Percentiles rank a stretch among this genome's conserved stretches.
phyloP scores from a whole-genome alignment of 2,797 vertebrate species.

The Sebastes flavidus region DNA sequence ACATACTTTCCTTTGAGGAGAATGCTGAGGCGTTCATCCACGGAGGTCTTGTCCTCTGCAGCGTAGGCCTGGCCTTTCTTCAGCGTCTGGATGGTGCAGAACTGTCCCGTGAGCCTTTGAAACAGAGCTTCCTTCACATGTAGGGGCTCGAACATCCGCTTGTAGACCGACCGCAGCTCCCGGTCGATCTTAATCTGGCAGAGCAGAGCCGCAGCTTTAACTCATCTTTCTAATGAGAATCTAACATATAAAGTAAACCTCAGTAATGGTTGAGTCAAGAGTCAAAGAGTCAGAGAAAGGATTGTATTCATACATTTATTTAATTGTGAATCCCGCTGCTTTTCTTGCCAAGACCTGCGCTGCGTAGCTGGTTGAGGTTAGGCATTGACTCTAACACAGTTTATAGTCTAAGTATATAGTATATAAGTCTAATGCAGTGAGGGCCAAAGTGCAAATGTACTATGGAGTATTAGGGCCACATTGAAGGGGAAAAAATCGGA shows the following conservation, averaged over 20 bases:
- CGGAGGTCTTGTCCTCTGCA: slow-evolving; percentile 96
- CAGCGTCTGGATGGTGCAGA: slow-evolving; percentile 94
- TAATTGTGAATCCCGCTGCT: not conserved
- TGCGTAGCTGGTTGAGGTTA: not conserved
- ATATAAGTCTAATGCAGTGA: no score
- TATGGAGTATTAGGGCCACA: no score
- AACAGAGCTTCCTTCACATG: slow-evolving; percentile 93
- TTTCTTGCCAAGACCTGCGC: not conserved
- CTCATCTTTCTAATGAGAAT: not conserved
- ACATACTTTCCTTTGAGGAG: slow-evolving; percentile 97
- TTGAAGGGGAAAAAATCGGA: no score
- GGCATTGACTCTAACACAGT: not conserved
- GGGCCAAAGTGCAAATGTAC: no score
- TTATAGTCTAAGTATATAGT: no score
- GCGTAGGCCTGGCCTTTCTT: slow-evolving; percentile 93
- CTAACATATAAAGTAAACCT: not conserved
- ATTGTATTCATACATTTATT: not conserved
- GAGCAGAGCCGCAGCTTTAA: not conserved
- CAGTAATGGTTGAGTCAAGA: not conserved
- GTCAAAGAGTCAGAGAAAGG: not conserved
- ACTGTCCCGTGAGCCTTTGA: slow-evolving; percentile 94
- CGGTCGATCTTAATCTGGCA: slow-evolving; percentile 95
- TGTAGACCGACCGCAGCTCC: slow-evolving; percentile 91
- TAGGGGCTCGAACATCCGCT: slow-evolving; percentile 94
- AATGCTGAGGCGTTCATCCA: slow-evolving; percentile 96